Evolutionary conservation across 2,113 vertebrate genomes (phyloP).

Genomic region (Naja naja): DNA sequence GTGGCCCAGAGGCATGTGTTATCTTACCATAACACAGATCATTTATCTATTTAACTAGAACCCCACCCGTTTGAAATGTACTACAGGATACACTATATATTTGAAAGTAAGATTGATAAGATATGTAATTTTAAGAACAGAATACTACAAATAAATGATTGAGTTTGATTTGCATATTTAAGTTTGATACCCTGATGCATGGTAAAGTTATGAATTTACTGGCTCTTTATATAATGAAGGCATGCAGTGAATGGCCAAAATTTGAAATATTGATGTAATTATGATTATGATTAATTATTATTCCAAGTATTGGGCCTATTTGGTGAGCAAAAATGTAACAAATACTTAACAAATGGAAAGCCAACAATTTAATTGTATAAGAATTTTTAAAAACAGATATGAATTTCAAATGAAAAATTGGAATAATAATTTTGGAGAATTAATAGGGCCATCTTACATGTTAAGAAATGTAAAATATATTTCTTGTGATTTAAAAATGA

Average conservation of each 20-base stretch:
- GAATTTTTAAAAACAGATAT: neutral
- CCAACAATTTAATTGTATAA: neutral
- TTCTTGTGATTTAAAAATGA: neutral
- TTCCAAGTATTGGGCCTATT: neutral
- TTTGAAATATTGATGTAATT: neutral
- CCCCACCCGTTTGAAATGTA: neutral
- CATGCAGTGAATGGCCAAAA: neutral
- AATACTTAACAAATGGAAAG: neutral
- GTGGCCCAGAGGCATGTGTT: neutral
- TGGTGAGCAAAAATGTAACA: neutral
- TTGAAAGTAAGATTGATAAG: conserved; percentile 11
- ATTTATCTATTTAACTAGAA: neutral
- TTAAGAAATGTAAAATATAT: neutral
- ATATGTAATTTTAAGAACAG: neutral
- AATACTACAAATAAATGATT: neutral
- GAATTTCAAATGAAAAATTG: neutral
- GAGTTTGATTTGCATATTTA: neutral
- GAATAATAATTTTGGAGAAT: neutral
- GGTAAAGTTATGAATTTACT: neutral
- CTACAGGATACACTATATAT: neutral
- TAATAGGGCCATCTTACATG: neutral
- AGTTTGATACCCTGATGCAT: neutral
- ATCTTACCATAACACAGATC: neutral
- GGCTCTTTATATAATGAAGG: neutral
- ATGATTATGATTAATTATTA: neutral